Evolutionary conservation across 2,113 vertebrate genomes (phyloP).

Genomic region (Protobothrops mucrosquamatus): DNA sequence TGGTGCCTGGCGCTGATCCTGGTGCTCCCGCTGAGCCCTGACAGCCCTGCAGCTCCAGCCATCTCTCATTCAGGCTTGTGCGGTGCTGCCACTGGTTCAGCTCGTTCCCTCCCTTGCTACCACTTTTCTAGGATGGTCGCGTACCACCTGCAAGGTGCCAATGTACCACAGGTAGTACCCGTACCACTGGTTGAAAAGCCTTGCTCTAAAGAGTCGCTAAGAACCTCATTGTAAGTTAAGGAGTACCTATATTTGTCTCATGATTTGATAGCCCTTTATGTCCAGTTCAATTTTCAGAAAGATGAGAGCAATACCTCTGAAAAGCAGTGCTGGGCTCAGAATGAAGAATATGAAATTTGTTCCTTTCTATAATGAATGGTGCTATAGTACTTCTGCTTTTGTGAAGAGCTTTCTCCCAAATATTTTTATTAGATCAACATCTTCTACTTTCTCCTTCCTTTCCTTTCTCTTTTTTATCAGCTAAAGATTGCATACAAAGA

Average conservation of each 20-base stretch:
- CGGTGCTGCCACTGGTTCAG: too few relatives aligned
- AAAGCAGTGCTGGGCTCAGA: background rate
- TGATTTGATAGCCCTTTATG: slow-evolving; percentile 11
- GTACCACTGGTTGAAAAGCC: too few relatives aligned
- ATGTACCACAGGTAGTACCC: too few relatives aligned
- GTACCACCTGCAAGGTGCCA: too few relatives aligned
- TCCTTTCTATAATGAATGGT: background rate
- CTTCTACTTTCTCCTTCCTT: background rate
- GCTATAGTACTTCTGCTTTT: background rate
- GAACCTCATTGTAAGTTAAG: background rate
- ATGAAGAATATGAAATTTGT: background rate
- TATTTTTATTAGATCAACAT: background rate
- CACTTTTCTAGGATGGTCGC: too few relatives aligned
- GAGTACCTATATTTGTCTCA: background rate
- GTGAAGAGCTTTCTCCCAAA: background rate
- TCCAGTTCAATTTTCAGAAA: background rate
- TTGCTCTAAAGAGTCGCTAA: background rate
- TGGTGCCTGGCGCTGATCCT: too few relatives aligned
- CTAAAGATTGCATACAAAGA: background rate
- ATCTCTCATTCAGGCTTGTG: too few relatives aligned
- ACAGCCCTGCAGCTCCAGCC: too few relatives aligned
- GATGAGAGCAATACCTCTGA: background rate
- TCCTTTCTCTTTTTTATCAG: background rate
- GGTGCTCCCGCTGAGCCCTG: too few relatives aligned
- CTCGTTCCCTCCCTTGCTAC: too few relatives aligned